A percentile compares a stretch with the other conserved stretches of the same genome.
These are phyloP conservation scores for Malacosoma neustria DNA, from an alignment of 2,888 invertebrate genomes.

Conservation along the genomic window DNA sequence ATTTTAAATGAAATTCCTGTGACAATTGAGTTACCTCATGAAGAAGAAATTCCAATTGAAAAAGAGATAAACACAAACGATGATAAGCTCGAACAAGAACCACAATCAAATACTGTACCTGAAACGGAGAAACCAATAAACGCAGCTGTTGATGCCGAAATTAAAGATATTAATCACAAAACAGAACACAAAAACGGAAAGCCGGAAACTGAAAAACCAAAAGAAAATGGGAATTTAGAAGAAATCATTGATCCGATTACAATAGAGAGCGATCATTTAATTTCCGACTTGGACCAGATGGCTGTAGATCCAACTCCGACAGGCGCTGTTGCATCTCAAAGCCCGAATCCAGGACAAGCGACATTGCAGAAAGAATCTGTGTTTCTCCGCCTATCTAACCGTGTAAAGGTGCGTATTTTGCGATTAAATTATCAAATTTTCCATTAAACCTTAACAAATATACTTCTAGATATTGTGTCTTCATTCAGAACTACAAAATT, in stretches of 20 bases:
- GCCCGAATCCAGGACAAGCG: constrained; percentile 45
- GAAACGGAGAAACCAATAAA: constrained; percentile 35
- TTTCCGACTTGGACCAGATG: constrained; percentile 71
- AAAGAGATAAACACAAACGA: constrained; percentile 36
- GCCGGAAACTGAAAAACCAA: constrained; percentile 42
- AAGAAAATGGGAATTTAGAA: constrained; percentile 35
- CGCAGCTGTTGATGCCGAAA: constrained; percentile 27
- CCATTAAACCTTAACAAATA: no score
- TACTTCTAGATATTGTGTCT: no score
- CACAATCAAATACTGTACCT: constrained; percentile 22
- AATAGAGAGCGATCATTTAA: constrained; percentile 65
- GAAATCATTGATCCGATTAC: constrained; percentile 46
- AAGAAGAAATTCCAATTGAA: constrained; percentile 35
- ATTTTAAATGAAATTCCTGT: constrained; percentile 28
- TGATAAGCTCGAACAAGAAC: constrained; percentile 33
- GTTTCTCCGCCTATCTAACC: constrained; percentile 95
- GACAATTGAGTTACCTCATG: constrained; percentile 38
- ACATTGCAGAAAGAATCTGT: constrained; percentile 91
- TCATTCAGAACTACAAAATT: no score
- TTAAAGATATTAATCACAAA: constrained; percentile 33
- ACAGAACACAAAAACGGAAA: constrained; percentile 41
- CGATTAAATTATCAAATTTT: neutral
- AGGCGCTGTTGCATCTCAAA: constrained; percentile 42
- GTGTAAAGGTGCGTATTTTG: constrained; percentile 84
- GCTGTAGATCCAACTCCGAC: constrained; percentile 58